Conservation (phyloP, 2,797 vertebrate genomes). For the Anguilla megastoma region DNA sequence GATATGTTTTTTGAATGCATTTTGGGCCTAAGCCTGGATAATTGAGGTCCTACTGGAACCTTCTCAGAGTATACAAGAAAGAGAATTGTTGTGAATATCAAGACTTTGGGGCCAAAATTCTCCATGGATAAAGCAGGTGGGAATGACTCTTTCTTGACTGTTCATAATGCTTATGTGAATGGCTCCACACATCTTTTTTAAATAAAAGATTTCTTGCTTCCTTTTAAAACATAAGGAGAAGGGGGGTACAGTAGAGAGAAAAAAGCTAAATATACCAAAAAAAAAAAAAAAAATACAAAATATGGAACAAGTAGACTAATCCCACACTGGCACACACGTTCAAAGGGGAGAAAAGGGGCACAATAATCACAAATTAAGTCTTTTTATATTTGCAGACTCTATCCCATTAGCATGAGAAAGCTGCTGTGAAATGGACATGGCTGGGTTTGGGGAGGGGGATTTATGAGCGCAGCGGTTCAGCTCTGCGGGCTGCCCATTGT, state of each 20-base stretch:
- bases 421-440: constrained; percentile 89
- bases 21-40: constrained; percentile 83
- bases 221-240: constrained; percentile 63
- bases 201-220: constrained; percentile 63
- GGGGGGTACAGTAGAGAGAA: constrained; percentile 53
- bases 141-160: constrained; percentile 66
- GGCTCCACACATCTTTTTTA: constrained; percentile 74
- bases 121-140: constrained; percentile 75
- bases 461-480: constrained; percentile 73
- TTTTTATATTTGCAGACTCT: constrained; percentile 92
- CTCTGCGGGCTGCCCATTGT: constrained; percentile 80
- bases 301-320: constrained; percentile 69
- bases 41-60: constrained; percentile 80
- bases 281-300: constrained; percentile 37
- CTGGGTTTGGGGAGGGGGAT: constrained; percentile 70
- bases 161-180: constrained; percentile 38
- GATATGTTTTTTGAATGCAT: constrained; percentile 80
- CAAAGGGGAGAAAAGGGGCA: constrained; percentile 61
- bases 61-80: constrained; percentile 86
- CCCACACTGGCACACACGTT: constrained; percentile 32
- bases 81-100: constrained; percentile 79
- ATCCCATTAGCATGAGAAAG: constrained; percentile 97
- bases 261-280: constrained; percentile 33
- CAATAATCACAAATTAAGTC: constrained; percentile 93
- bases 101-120: constrained; percentile 75